A percentile compares a stretch with the other conserved stretches of the same genome.
Conservation (phyloP, 1,140 invertebrate species). For the Nasonia giraulti region DNA sequence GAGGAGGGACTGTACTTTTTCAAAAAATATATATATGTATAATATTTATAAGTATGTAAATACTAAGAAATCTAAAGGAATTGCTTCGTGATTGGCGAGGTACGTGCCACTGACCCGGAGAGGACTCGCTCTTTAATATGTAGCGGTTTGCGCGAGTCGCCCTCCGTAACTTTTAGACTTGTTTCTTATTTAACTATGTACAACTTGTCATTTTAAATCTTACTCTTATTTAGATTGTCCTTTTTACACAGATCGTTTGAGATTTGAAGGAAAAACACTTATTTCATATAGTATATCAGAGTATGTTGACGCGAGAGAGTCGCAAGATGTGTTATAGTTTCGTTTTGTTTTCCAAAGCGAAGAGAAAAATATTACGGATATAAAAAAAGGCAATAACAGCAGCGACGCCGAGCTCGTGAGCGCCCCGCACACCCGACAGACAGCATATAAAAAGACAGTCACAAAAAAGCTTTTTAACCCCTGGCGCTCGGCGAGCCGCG, state of each 20-base stretch:
- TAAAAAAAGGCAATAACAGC: not conserved
- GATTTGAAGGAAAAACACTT: conserved; percentile 14
- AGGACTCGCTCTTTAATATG: not conserved
- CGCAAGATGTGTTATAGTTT: not conserved
- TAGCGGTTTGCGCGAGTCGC: not conserved
- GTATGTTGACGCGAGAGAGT: conserved; percentile 21
- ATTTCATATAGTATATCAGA: not conserved
- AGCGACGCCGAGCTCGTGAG: conserved; percentile 8
- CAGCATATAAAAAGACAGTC: not conserved
- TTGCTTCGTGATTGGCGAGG: conserved; percentile 51
- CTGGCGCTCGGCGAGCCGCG: conserved; percentile 10
- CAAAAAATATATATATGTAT: not conserved
- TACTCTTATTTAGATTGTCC: not conserved
- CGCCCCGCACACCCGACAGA: not conserved
- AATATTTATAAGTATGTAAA: not conserved
- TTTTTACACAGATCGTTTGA: conserved; percentile 36
- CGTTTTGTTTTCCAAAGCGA: not conserved
- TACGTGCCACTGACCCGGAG: conserved; percentile 54
- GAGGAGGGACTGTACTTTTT: conserved; percentile 22
- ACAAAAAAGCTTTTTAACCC: not conserved
- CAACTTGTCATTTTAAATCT: conserved; percentile 1
- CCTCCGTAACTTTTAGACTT: conserved; percentile 1
- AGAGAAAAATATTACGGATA: conserved; percentile 1
- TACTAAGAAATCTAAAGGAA: conserved; percentile 25
- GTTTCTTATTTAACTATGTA: conserved; percentile 20